Base-by-base conservation (phyloP, 2,113 vertebrate genomes). In the Lasiurus borealis region DNA sequence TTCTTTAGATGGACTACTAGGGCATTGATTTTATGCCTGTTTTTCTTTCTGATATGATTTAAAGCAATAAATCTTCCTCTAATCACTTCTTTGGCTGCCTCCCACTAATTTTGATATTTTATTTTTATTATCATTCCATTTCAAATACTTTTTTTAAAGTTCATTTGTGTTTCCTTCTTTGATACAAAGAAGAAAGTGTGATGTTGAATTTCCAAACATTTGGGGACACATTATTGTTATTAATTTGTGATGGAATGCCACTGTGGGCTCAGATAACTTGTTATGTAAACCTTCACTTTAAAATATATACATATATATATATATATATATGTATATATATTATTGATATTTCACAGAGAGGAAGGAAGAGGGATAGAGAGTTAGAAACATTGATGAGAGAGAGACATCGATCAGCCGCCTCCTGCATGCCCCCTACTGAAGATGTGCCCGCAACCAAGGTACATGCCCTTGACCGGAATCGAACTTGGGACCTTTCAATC, bases 151-250 rank as follows among this genome's bases (percentile, higher is more conserved):
- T 40, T n/a, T 40, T 85, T 31, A n/a, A 77, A 21, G 31, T 86
- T 86, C 31, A 50, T 69, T 80, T 86, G 46, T 83, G 68, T 57
- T 76, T 84, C 69, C 16, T 86, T 83, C 64, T 85, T 86, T 80
- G n/a, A 78, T 44, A n/a, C 44, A 29, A 62, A 52, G n/a, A n/a
- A 50, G n/a, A 72, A 72, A 44, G n/a, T 59, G 18, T 48, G 29
- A 80, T 69, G 50, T 52, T 62, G n/a, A 90, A 85, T 85, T 90
- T 80, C 34, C 81, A 76, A 83, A 84, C 59, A 77, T 69, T 77
- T 69, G 25, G 40, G 69, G 27, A 31, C 18, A 40, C 52, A 34
- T 46, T 80, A 23, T 36, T 87, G 50, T 11, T 77, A 52, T 80
- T 91, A 54, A 62, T 54, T 94, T 85, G 34, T 86, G 72, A 85